Evolutionary conservation across 92 coral and sea anemone genomes (phyloP).

Genomic region (Meandrina meandrites): DNA sequence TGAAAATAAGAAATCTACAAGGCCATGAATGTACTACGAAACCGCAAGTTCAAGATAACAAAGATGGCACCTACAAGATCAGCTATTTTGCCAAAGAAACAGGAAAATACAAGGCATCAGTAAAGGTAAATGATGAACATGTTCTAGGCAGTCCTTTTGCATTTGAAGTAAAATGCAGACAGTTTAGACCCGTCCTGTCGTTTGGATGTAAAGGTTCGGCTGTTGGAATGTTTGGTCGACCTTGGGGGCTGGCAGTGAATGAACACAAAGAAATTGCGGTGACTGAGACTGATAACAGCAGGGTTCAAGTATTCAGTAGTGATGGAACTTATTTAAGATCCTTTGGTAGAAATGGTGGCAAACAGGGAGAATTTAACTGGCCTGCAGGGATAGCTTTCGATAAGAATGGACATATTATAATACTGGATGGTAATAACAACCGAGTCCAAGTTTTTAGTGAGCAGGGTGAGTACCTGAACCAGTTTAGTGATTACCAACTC

Average conservation of each 20-base stretch:
- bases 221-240: not conserved
- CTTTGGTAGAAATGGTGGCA: not conserved
- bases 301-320: slow-evolving; percentile 8
- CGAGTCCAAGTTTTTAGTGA: slow-evolving; percentile 20
- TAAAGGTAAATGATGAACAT: not conserved
- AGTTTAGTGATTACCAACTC: slow-evolving; percentile 27
- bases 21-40: not conserved
- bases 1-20: not conserved
- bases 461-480: slow-evolving; percentile 3
- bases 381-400: slow-evolving; percentile 7
- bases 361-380: slow-evolving; percentile 7
- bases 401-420: not conserved
- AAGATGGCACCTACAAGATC: not conserved
- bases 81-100: not conserved
- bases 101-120: not conserved
- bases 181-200: not conserved
- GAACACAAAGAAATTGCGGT: slow-evolving; percentile 22
- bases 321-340: slow-evolving; percentile 14
- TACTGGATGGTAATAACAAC: not conserved
- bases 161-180: not conserved
- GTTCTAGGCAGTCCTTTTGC: slow-evolving; percentile 22
- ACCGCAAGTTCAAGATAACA: not conserved
- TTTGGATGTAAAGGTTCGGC: slow-evolving; percentile 42
- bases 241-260: slow-evolving; percentile 27
- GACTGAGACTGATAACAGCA: slow-evolving; percentile 13